Conservation (phyloP, 2,888 invertebrate species). For the Belgica antarctica region DNA sequence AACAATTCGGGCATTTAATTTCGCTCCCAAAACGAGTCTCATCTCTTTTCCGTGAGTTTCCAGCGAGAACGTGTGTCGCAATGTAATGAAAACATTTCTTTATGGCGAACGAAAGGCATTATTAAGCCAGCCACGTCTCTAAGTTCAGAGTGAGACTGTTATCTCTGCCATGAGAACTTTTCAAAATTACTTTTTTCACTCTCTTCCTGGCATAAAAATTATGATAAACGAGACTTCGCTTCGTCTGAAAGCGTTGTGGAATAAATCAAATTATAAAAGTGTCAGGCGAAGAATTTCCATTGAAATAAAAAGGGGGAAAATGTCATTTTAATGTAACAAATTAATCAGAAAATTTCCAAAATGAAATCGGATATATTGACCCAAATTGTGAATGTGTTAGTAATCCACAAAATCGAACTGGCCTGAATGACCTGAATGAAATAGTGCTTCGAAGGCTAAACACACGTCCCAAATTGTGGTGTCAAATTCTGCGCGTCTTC, state of each 20-base stretch:
- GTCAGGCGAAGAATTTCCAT: background rate
- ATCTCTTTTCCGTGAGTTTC: background rate
- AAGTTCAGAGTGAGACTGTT: conserved; percentile 4
- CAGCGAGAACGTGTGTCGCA: conserved; percentile 37
- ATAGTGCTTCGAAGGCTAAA: too few species aligned
- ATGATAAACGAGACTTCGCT: conserved; percentile 22
- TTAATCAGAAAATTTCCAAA: conserved; percentile 18
- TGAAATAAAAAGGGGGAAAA: background rate
- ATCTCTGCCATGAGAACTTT: conserved; percentile 10
- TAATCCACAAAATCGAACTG: background rate
- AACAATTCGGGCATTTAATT: background rate
- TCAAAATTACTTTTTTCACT: conserved; percentile 13
- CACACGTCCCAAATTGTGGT: too few species aligned
- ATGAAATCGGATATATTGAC: conserved; percentile 29
- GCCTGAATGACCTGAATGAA: too few species aligned
- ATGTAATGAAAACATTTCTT: conserved; percentile 35
- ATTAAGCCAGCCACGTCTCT: background rate
- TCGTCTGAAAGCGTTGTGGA: background rate
- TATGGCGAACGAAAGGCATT: conserved; percentile 8
- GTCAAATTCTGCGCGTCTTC: too few species aligned
- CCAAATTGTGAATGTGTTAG: conserved; percentile 25
- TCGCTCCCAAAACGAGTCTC: background rate
- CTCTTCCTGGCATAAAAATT: background rate
- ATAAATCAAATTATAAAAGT: conserved; percentile 23
- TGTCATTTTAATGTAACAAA: conserved; percentile 34